Percentiles rank a stretch among this genome's conserved stretches.
Evolutionary conservation across 2,888 invertebrate species (phyloP).

Genomic region (Aromia moschata): DNA sequence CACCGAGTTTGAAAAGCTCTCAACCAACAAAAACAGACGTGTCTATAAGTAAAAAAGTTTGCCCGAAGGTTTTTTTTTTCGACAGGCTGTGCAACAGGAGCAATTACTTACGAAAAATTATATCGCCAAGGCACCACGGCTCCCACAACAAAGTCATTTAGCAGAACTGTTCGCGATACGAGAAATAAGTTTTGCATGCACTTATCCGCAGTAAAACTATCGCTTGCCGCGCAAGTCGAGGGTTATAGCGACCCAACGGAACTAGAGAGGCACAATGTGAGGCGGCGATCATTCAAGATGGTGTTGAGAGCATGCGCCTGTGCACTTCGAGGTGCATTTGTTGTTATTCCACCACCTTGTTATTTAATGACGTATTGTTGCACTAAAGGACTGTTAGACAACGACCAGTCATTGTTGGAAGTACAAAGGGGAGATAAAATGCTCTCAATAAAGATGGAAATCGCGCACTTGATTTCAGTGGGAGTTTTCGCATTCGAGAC

Average conservation of each 20-base stretch:
- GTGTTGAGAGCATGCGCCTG: constrained; percentile 21
- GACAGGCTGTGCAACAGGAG: neutral
- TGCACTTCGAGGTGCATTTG: constrained; percentile 19
- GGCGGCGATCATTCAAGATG: constrained; percentile 25
- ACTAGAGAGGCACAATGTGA: constrained; percentile 26
- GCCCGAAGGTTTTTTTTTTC: neutral
- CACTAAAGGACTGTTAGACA: neutral
- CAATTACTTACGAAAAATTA: constrained; percentile 7
- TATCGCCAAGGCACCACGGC: neutral
- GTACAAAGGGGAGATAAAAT: neutral
- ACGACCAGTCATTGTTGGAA: neutral
- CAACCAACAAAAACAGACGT: constrained; percentile 3
- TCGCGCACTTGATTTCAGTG: too few relatives aligned
- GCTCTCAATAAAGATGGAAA: neutral
- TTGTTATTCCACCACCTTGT: constrained; percentile 26
- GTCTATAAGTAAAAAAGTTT: constrained; percentile 2
- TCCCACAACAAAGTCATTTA: constrained; percentile 6
- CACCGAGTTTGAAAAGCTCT: neutral
- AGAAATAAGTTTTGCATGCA: neutral
- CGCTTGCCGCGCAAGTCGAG: neutral
- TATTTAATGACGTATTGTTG: constrained; percentile 1
- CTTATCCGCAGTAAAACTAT: neutral
- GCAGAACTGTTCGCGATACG: neutral
- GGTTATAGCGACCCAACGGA: neutral
- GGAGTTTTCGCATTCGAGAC: too few relatives aligned